Evolutionary conservation across 2,797 vertebrate species (phyloP).

Genomic region (Parotocinclus haroldoi): DNA sequence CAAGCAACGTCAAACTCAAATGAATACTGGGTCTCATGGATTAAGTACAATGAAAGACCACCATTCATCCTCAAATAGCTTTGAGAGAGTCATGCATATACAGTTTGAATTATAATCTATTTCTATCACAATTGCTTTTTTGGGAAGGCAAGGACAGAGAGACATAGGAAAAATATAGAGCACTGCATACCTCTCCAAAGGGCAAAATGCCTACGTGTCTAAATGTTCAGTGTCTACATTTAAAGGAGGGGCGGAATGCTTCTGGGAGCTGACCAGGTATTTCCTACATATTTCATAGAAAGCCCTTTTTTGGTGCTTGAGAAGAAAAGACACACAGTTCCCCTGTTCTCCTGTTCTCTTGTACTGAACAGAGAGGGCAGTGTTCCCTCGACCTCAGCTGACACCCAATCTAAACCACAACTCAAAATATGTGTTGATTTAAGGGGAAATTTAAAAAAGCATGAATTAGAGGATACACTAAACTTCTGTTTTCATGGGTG

Average conservation of each 20-base stretch:
- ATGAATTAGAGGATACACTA: slow-evolving; percentile 8
- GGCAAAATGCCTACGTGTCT: slow-evolving; percentile 15
- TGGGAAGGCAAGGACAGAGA: slow-evolving; percentile 42
- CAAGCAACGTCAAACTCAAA: no score
- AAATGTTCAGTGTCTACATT: slow-evolving; percentile 17
- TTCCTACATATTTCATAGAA: slow-evolving; percentile 63
- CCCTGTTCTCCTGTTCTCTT: slow-evolving; percentile 68
- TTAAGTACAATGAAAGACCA: slow-evolving; percentile 63
- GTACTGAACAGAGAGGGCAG: slow-evolving; percentile 64
- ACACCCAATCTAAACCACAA: slow-evolving; percentile 22
- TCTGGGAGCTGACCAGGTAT: slow-evolving; percentile 49
- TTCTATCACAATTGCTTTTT: slow-evolving; percentile 29
- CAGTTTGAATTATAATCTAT: slow-evolving; percentile 26
- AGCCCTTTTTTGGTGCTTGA: slow-evolving; percentile 54
- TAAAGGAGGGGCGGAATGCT: slow-evolving; percentile 36
- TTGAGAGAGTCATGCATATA: slow-evolving; percentile 1
- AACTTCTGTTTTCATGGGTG: no score
- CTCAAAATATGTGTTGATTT: slow-evolving; percentile 27
- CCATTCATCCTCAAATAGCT: slow-evolving; percentile 62
- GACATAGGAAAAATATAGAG: slow-evolving; percentile 28
- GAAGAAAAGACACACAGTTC: slow-evolving; percentile 66
- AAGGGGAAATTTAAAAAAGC: slow-evolving; percentile 11
- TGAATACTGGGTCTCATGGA: slow-evolving; percentile 24
- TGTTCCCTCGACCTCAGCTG: slow-evolving; percentile 42
- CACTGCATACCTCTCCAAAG: slow-evolving; percentile 8